Evolutionary conservation across 2,888 invertebrate species (phyloP).

Genomic region (Adineta ricciae): DNA sequence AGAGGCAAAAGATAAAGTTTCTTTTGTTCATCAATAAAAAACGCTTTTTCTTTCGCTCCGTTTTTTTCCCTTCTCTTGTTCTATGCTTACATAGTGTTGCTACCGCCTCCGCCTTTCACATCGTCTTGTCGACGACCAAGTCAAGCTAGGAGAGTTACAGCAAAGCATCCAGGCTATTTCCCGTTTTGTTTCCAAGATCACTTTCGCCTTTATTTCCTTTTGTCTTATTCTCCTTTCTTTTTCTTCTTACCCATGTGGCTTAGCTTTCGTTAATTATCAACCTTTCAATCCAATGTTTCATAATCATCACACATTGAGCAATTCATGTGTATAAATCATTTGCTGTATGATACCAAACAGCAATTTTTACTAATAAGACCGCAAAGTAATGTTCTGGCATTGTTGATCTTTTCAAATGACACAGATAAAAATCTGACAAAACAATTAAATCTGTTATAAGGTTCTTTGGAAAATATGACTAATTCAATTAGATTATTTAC

Average conservation of each 20-base stretch:
- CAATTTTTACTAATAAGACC: not conserved
- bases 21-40: conserved; percentile 13
- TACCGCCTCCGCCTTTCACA: not conserved
- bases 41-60: not conserved
- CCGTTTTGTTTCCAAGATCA: not conserved
- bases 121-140: not conserved
- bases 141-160: not conserved
- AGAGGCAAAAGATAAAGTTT: not conserved
- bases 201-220: not conserved
- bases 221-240: not conserved
- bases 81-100: not conserved
- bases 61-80: not conserved
- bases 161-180: not conserved
- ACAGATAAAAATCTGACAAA: not conserved
- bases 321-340: not conserved
- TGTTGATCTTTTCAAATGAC: not conserved
- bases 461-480: not conserved
- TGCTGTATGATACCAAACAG: too few relatives aligned
- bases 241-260: not conserved
- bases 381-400: not conserved
- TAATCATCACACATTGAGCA: not conserved
- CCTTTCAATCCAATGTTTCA: not conserved
- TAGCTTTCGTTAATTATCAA: not conserved
- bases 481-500: not conserved
- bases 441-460: not conserved